A percentile compares a stretch with the other conserved stretches of the same genome.
Evolutionary conservation across 1,140 invertebrate genomes (phyloP).

Genomic region (Atta colombica): DNA sequence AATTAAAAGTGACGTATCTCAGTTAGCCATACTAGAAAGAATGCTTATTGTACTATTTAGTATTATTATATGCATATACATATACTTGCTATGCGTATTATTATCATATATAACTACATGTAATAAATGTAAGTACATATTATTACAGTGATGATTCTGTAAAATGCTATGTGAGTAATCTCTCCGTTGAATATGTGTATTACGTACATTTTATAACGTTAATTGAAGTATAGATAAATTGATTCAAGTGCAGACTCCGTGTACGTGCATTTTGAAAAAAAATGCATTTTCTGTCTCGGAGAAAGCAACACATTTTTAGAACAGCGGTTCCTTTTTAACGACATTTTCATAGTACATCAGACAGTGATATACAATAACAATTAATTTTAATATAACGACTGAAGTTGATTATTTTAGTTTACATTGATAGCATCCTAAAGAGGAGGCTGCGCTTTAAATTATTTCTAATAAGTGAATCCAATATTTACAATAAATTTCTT

Average conservation of each 20-base stretch:
- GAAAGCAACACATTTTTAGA: slow-evolving; percentile 27
- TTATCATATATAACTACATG: slow-evolving; percentile 60
- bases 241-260: slow-evolving; percentile 24
- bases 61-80: slow-evolving; percentile 62
- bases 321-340: neutral
- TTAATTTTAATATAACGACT: slow-evolving; percentile 27
- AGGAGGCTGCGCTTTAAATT: slow-evolving; percentile 4
- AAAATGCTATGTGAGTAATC: slow-evolving; percentile 65
- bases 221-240: slow-evolving; percentile 50
- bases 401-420: slow-evolving; percentile 29
- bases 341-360: neutral
- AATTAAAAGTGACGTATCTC: slow-evolving; percentile 45
- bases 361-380: slow-evolving; percentile 1
- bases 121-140: slow-evolving; percentile 72
- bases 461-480: slow-evolving; percentile 10
- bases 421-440: neutral
- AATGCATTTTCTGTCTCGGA: slow-evolving; percentile 5
- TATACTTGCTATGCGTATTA: slow-evolving; percentile 45
- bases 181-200: slow-evolving; percentile 49
- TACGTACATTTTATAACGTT: slow-evolving; percentile 72
- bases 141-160: slow-evolving; percentile 64
- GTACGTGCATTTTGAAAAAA: neutral
- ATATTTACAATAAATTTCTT: slow-evolving; percentile 8
- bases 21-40: slow-evolving; percentile 33
- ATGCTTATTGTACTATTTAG: slow-evolving; percentile 67